Percentiles rank a stretch among this genome's conserved stretches.
These are phyloP conservation scores for Erinaceus europaeus DNA, from an alignment of 2,113 vertebrate species.

Conservation along the genomic window DNA sequence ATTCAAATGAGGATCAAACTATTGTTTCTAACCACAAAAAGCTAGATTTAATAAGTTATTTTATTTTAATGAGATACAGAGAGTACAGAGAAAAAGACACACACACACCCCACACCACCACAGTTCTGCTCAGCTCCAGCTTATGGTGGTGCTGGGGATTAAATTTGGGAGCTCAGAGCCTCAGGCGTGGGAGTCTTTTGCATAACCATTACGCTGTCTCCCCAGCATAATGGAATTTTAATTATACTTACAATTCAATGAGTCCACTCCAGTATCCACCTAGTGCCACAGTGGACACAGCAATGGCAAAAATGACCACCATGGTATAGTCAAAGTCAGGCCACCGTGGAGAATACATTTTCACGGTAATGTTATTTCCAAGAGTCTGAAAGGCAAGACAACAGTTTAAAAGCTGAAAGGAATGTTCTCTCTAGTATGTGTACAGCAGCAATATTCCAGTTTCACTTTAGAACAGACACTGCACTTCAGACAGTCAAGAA, in stretches of 20 bases:
- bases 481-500: neutral
- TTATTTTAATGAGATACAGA: too few relatives aligned
- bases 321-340: slow-evolving; percentile 89
- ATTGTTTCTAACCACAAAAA: too few relatives aligned
- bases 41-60: too few relatives aligned
- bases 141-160: too few relatives aligned
- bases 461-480: neutral
- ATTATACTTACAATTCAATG: slow-evolving; percentile 86
- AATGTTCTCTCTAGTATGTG: neutral
- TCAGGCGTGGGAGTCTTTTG: too few relatives aligned
- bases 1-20: too few relatives aligned
- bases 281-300: slow-evolving; percentile 89
- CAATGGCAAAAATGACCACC: slow-evolving; percentile 90
- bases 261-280: slow-evolving; percentile 95
- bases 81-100: too few relatives aligned
- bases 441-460: neutral
- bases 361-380: slow-evolving; percentile 82
- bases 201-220: too few relatives aligned
- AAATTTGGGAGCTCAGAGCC: too few relatives aligned
- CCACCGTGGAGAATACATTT: slow-evolving; percentile 86
- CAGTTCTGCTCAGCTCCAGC: too few relatives aligned
- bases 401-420: neutral
- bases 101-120: too few relatives aligned
- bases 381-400: slow-evolving; percentile 82
- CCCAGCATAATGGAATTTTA: slow-evolving; percentile 19